Conservation (phyloP, 2,888 invertebrate genomes). For the Notodonta ziczac region DNA sequence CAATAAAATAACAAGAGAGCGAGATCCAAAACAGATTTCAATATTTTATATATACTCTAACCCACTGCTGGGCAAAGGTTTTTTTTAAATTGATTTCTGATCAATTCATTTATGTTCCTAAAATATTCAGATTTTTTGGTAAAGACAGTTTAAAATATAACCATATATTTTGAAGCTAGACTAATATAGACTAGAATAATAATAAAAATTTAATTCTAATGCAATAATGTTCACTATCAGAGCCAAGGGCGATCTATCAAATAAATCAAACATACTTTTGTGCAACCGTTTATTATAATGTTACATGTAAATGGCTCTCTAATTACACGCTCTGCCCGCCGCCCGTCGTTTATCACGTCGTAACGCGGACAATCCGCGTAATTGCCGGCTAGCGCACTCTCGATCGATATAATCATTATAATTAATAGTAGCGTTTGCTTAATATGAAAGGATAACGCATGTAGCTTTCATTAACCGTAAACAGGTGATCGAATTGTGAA, state of each 20-base stretch:
- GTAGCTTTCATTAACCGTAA: not conserved
- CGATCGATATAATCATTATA: not conserved
- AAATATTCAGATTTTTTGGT: too few species aligned
- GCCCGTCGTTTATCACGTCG: constrained; percentile 34
- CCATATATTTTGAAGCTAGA: too few species aligned
- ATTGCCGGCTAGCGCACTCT: constrained; percentile 18
- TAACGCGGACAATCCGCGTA: constrained; percentile 11
- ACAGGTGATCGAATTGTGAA: not conserved
- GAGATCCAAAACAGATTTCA: too few species aligned
- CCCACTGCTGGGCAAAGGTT: too few species aligned
- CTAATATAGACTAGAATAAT: not conserved
- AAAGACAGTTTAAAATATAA: too few species aligned
- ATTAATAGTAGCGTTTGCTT: not conserved
- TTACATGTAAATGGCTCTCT: constrained; percentile 28
- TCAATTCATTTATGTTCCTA: too few species aligned
- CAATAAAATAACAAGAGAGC: too few species aligned
- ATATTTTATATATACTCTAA: too few species aligned
- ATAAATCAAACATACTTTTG: constrained; percentile 5
- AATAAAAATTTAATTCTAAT: not conserved
- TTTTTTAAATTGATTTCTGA: too few species aligned
- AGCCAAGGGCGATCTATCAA: not conserved
- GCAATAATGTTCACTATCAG: not conserved
- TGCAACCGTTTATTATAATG: not conserved
- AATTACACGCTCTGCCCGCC: constrained; percentile 29
- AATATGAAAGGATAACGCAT: not conserved